phyloP scores from a whole-genome alignment of 2,888 invertebrate genomes.

The Tiliacea aurago region DNA sequence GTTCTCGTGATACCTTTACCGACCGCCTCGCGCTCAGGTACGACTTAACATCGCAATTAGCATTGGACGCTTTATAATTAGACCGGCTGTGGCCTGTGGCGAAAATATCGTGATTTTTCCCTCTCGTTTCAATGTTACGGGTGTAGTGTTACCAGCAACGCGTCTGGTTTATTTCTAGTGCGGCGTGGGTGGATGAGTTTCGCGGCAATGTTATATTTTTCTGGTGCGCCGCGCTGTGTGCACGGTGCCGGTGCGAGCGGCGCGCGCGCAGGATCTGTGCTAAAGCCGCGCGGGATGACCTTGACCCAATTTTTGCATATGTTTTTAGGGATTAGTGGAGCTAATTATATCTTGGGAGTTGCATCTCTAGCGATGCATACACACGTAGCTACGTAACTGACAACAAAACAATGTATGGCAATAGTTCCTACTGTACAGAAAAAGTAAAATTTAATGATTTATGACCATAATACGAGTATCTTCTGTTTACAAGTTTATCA shows the following conservation, averaged over 20 bases:
- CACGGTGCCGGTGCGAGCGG: constrained; percentile 63
- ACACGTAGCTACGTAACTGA: constrained; percentile 2
- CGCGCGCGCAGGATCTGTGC: constrained; percentile 59
- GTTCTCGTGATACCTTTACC: constrained; percentile 77
- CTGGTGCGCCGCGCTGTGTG: constrained; percentile 66
- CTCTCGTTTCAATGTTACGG: constrained; percentile 80
- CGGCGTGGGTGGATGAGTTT: constrained; percentile 81
- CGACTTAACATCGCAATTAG: constrained; percentile 65
- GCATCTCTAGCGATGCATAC: constrained; percentile 36
- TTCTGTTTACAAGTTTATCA: constrained; percentile 15
- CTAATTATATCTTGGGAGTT: constrained; percentile 54
- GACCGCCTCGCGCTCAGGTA: constrained; percentile 73
- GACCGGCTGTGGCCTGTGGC: constrained; percentile 68
- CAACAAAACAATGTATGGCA: constrained; percentile 13
- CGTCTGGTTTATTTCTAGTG: constrained; percentile 87
- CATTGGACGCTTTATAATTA: constrained; percentile 72
- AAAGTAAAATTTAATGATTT: neutral
- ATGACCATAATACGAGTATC: neutral
- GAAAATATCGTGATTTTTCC: constrained; percentile 73
- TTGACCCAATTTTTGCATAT: constrained; percentile 82
- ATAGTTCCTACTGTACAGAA: neutral
- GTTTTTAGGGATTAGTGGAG: constrained; percentile 60
- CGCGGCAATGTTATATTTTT: constrained; percentile 75
- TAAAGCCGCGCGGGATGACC: constrained; percentile 78
- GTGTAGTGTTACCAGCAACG: constrained; percentile 86